Evolutionary conservation across 2,888 invertebrate species (phyloP), one percentile per base, ranked within the genome.

Genomic region (Tetanocera ferruginea): DNA sequence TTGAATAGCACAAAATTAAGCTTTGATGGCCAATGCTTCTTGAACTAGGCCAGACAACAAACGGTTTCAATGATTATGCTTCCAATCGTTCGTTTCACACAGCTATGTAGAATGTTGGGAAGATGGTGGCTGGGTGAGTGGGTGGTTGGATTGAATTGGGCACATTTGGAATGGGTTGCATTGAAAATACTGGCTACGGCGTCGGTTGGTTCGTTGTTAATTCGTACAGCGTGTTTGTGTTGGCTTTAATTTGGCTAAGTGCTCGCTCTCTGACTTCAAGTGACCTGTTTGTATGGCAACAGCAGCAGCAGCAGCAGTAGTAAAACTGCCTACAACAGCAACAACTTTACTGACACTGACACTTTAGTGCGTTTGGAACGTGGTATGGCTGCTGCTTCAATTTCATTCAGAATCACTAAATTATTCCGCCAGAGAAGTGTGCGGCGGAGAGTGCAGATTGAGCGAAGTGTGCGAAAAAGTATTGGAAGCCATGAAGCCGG

Each of bases 221-320:
- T 43, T 43, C 43, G 43, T 43, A 14, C 43, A 43, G 14, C 43
- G 28, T n/a, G 64, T 62, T 62, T 62, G 62, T 62, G 28, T 17
- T 31, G 31, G 31, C 28, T 31, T 64, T 64, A 64, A 64, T 64
- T 64, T 34, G 25, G 28, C 28, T 64, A 64, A 64, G 64, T 64
- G 64, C 31, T 64, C 43, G 64, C 64, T 64, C 57, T 60, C 31
- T 31, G 64, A 64, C 64, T 64, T 64, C 64, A 64, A 64, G 64
- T 64, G 64, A 17, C 31, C 57, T 19, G 57, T 28, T 28, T 43
- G 17, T 19, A 67, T 11, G 31, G 23, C 72, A 72, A 37, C 60
- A 60, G 2, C 57, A 73, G 25, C 43, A 37, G 37, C 60, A 57
- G 19, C 43, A 73, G 6, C 62, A 60, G 14, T 52, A 25, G 51